Percentiles rank a stretch among this genome's conserved stretches.
These are phyloP conservation scores for Thermophis baileyi DNA, from an alignment of 2,113 vertebrate species.

Conservation along the genomic window DNA sequence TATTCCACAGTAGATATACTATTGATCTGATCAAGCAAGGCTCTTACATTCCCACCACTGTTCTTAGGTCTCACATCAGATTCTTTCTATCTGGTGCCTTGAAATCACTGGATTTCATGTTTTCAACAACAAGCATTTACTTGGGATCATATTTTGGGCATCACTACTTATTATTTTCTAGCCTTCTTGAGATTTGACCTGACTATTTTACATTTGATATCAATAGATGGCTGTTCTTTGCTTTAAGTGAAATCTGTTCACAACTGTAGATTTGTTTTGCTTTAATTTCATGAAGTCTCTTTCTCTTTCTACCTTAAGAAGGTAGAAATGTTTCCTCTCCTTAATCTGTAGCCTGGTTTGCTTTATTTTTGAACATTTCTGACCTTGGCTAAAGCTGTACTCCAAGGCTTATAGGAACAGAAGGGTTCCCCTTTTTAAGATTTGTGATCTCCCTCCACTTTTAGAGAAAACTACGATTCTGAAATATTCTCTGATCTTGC, in stretches of 20 bases:
- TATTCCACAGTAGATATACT: neutral
- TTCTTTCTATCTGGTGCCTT: neutral
- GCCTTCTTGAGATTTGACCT: neutral
- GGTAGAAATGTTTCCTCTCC: neutral
- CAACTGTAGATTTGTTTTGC: neutral
- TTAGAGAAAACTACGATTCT: neutral
- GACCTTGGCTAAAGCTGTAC: neutral
- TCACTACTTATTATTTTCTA: neutral
- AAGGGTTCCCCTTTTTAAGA: neutral
- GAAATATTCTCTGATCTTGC: neutral
- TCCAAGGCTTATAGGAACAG: neutral
- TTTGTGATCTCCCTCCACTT: neutral
- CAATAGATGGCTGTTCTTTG: neutral
- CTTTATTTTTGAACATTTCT: neutral
- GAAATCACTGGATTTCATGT: neutral
- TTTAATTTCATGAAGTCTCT: neutral
- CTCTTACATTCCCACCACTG: neutral
- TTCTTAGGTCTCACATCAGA: neutral
- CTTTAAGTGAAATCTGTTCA: neutral
- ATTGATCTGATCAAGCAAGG: neutral
- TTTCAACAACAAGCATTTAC: neutral
- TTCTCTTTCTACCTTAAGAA: neutral
- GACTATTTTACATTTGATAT: neutral
- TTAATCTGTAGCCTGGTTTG: neutral
- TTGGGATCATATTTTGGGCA: neutral